phyloP scores from a whole-genome alignment of 1,140 invertebrate species.

The Anastrepha ludens region DNA sequence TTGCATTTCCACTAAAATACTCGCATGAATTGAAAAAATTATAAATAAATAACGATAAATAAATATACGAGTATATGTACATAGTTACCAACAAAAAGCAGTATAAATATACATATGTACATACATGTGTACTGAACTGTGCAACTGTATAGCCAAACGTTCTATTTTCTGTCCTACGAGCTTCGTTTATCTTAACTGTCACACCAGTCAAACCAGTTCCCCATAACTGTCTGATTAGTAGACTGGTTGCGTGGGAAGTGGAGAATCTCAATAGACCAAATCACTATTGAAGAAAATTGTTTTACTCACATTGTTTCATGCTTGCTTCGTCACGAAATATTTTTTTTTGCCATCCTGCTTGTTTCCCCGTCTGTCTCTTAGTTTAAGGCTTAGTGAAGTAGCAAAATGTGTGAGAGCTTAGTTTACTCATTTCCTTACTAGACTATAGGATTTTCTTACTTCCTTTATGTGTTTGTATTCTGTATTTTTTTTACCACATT shows the following conservation, averaged over 20 bases:
- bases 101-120: background rate
- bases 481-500: background rate
- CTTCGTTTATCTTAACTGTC: background rate
- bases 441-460: no score
- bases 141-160: background rate
- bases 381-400: background rate
- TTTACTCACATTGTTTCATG: background rate
- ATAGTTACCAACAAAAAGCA: no score
- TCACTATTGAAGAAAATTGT: constrained; percentile 16
- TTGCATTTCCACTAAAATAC: background rate
- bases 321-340: background rate
- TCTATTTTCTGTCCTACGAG: no score
- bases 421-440: background rate
- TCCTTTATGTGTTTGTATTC: no score
- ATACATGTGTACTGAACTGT: background rate
- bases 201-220: background rate
- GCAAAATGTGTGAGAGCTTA: background rate
- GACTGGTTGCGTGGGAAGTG: background rate
- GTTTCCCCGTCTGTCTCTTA: background rate
- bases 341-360: background rate
- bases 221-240: no score
- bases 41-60: background rate
- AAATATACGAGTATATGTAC: no score
- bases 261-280: constrained; percentile 33
- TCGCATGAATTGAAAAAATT: background rate